Conservation (phyloP, 92 coral and sea anemone genomes). For the Isaurus tuberculatus region DNA sequence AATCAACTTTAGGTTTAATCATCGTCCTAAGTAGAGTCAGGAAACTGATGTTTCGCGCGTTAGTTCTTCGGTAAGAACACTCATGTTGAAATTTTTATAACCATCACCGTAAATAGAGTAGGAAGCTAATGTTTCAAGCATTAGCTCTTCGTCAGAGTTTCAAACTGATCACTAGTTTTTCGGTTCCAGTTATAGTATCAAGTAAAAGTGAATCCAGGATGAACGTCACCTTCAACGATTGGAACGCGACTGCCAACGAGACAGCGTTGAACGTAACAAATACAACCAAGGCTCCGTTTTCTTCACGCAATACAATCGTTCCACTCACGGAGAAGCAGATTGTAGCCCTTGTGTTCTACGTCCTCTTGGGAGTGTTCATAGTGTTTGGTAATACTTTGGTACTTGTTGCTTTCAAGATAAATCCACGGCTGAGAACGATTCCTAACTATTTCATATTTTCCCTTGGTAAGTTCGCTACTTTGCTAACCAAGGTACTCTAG, state of each 20-base stretch:
- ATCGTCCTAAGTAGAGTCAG: too few species aligned
- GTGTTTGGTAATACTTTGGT: slow-evolving; percentile 81
- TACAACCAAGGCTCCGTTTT: background rate
- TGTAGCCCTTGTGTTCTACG: slow-evolving; percentile 59
- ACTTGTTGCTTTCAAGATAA: slow-evolving; percentile 74
- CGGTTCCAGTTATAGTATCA: background rate
- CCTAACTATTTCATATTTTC: slow-evolving; percentile 83
- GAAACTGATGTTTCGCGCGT: too few species aligned
- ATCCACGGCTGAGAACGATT: slow-evolving; percentile 80
- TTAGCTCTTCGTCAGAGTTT: too few species aligned
- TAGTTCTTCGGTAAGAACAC: too few species aligned
- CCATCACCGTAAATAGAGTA: too few species aligned
- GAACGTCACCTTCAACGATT: background rate
- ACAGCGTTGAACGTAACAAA: slow-evolving; percentile 5
- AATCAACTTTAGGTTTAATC: too few species aligned
- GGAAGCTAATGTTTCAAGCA: too few species aligned
- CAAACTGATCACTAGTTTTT: background rate
- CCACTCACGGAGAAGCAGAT: slow-evolving; percentile 42
- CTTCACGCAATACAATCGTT: background rate
- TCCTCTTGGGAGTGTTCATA: slow-evolving; percentile 59
- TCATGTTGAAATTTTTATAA: too few species aligned
- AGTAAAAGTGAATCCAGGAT: background rate
- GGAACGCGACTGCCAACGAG: background rate
- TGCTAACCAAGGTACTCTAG: too few species aligned
- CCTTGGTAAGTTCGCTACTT: slow-evolving; percentile 30